phyloP scores from a whole-genome alignment of 2,797 vertebrate species.

The Sebastiscus tertius region DNA sequence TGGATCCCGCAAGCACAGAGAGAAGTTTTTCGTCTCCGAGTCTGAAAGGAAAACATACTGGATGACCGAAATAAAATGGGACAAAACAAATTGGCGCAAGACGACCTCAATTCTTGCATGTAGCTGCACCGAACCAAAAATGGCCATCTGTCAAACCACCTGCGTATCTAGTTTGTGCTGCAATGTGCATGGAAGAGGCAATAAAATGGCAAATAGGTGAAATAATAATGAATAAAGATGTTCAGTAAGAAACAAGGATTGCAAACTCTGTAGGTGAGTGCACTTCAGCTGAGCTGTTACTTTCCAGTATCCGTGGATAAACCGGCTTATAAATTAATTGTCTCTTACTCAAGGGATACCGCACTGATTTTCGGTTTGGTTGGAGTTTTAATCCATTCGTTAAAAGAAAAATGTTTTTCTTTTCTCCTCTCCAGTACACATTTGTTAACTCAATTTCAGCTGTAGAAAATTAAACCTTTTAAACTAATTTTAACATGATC shows the following conservation, averaged over 20 bases:
- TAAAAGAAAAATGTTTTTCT: neutral
- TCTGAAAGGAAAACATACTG: neutral
- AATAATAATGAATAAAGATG: neutral
- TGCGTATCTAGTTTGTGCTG: neutral
- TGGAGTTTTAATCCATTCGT: conserved; percentile 12
- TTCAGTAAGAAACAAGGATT: neutral
- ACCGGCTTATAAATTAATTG: conserved; percentile 19
- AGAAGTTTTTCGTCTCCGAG: neutral
- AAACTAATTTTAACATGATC: neutral
- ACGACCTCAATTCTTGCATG: neutral
- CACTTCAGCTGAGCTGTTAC: conserved; percentile 14
- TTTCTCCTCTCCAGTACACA: neutral
- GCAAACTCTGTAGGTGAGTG: neutral
- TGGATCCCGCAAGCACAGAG: neutral
- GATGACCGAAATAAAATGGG: neutral
- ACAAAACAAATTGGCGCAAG: neutral
- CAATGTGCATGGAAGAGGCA: neutral
- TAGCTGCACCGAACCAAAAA: conserved; percentile 3
- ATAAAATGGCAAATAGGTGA: conserved; percentile 1
- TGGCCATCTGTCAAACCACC: conserved; percentile 14
- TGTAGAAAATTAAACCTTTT: neutral
- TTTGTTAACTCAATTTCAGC: neutral
- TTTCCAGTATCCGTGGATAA: conserved; percentile 31
- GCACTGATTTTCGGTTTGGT: neutral
- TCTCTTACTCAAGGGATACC: neutral